Evolutionary conservation across 2,888 invertebrate species (phyloP).

Genomic region (Erannis defoliaria): DNA sequence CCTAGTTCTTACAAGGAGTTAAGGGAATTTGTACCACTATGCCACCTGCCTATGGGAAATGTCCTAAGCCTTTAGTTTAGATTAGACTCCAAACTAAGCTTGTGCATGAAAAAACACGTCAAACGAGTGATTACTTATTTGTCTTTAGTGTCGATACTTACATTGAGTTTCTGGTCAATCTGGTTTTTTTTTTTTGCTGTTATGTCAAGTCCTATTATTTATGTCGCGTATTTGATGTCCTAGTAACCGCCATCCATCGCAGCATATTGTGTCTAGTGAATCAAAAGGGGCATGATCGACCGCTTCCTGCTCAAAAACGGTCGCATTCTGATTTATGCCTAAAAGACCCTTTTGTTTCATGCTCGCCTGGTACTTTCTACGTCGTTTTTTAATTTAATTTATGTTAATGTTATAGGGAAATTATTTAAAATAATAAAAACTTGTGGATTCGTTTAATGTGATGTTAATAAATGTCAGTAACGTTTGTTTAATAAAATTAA

Average conservation of each 20-base stretch:
- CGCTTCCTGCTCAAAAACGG: conserved; percentile 77
- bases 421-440: conserved; percentile 35
- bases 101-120: background rate
- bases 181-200: too few species aligned
- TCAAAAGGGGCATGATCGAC: conserved; percentile 80
- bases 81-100: too few species aligned
- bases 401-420: conserved; percentile 29
- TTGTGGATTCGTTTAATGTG: conserved; percentile 31
- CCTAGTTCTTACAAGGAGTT: too few species aligned
- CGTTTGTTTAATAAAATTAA: conserved; percentile 27
- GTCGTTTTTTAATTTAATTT: conserved; percentile 60
- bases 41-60: too few species aligned
- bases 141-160: too few species aligned
- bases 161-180: too few species aligned
- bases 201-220: background rate
- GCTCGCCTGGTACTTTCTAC: conserved; percentile 58
- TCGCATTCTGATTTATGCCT: conserved; percentile 73
- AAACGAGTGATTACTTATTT: too few species aligned
- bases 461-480: conserved; percentile 32
- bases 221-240: conserved; percentile 45
- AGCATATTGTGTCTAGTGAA: conserved; percentile 60
- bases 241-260: conserved; percentile 47
- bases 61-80: too few species aligned
- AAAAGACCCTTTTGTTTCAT: conserved; percentile 63
- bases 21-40: too few species aligned